phyloP scores from a whole-genome alignment of 2,113 vertebrate species.

The Eretmochelys imbricata region DNA sequence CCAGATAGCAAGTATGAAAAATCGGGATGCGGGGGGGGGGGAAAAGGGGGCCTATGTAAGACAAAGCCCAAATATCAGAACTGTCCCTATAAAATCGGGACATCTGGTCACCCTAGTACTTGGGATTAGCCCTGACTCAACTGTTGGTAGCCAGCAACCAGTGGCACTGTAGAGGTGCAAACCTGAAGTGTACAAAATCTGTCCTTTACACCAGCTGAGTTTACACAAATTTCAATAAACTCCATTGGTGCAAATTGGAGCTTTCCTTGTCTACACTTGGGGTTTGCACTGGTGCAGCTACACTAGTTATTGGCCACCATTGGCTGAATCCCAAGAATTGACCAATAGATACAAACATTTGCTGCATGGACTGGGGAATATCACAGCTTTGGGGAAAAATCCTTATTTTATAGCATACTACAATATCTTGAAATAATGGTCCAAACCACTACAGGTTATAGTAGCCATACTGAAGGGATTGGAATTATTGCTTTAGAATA shows the following conservation, averaged over 20 bases:
- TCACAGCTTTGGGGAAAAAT: neutral
- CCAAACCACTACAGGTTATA: neutral
- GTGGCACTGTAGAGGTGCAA: neutral
- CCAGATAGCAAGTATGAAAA: neutral
- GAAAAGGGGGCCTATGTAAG: neutral
- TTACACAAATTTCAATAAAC: neutral
- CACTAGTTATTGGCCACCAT: neutral
- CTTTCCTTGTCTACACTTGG: neutral
- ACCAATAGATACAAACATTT: neutral
- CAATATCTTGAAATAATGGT: neutral
- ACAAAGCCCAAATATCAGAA: neutral
- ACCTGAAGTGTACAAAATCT: neutral
- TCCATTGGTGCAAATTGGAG: neutral
- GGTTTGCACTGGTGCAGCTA: neutral
- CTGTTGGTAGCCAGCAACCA: neutral
- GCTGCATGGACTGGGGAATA: neutral
- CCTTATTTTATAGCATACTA: neutral
- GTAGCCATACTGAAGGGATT: neutral
- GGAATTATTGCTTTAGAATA: neutral
- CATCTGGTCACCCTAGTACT: neutral
- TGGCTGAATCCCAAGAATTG: neutral
- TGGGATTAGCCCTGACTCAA: neutral
- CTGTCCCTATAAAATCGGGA: neutral
- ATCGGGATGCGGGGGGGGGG: neutral
- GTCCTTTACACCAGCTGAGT: neutral